phyloP scores from a whole-genome alignment of 2,888 invertebrate genomes.

The Heliconius hortense region DNA sequence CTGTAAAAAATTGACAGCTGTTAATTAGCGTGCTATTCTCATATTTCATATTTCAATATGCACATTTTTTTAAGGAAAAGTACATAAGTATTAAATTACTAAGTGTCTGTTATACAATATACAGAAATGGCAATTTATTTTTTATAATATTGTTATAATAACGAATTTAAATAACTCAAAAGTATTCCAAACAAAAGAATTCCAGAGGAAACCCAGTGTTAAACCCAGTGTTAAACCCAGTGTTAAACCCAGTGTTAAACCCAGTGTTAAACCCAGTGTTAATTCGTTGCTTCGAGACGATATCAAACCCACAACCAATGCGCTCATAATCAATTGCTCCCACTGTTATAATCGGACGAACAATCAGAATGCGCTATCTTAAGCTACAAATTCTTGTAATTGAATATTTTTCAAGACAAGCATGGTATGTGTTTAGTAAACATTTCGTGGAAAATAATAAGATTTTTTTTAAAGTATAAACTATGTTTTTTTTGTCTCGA shows the following conservation, averaged over 20 bases:
- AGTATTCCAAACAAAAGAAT: too few species aligned
- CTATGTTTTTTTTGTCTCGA: too few species aligned
- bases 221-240: too few species aligned
- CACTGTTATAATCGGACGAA: background rate
- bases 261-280: too few species aligned
- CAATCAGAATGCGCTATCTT: background rate
- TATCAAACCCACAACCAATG: too few species aligned
- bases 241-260: too few species aligned
- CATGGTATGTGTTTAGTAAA: background rate
- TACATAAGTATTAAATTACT: background rate
- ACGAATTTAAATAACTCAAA: background rate
- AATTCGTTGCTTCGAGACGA: background rate
- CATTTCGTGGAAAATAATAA: background rate
- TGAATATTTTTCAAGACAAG: background rate
- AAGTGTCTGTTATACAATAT: background rate
- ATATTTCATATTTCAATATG: conserved; percentile 3
- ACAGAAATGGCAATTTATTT: background rate
- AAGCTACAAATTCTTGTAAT: background rate
- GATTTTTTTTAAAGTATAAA: background rate
- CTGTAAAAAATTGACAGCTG: conserved; percentile 39
- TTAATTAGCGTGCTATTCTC: conserved; percentile 36
- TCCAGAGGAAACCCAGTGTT: too few species aligned
- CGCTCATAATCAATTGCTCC: too few species aligned
- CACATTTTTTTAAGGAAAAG: background rate
- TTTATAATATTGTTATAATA: background rate